Evolutionary conservation across 2,113 vertebrate species (phyloP).

Genomic region (Columba janthina): DNA sequence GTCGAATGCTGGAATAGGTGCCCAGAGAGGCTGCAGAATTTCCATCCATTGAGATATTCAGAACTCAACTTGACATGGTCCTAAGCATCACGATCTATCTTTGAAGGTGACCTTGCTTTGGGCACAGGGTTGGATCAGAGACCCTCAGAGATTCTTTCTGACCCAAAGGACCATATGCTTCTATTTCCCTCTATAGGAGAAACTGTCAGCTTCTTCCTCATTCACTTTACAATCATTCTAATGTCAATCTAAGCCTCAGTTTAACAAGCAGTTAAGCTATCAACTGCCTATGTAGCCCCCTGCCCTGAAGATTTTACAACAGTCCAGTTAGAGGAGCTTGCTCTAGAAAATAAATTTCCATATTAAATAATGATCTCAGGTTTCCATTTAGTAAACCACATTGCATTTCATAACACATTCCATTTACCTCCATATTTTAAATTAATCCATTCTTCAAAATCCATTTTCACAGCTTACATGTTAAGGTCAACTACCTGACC

Average conservation of each 20-base stretch:
- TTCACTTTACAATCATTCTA: neutral
- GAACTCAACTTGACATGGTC: neutral
- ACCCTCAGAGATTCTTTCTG: neutral
- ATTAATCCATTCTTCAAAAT: neutral
- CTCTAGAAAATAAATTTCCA: neutral
- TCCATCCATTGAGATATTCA: neutral
- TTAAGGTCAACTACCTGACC: neutral
- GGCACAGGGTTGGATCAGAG: neutral
- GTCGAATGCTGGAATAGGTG: no score
- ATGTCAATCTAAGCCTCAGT: neutral
- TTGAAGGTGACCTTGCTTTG: neutral
- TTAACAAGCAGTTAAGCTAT: neutral
- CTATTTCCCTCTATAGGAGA: neutral
- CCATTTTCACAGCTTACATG: neutral
- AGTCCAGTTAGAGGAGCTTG: neutral
- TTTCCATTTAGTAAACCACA: neutral
- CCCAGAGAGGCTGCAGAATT: neutral
- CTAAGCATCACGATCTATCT: neutral
- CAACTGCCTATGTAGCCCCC: neutral
- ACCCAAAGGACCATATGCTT: neutral
- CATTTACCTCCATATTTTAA: neutral
- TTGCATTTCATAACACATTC: neutral
- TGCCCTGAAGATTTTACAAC: neutral
- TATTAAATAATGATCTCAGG: neutral
- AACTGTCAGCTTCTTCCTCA: neutral